A percentile compares a stretch with the other conserved stretches of the same genome.
phyloP scores from a whole-genome alignment of 2,113 vertebrate species.

The Numenius arquata region DNA sequence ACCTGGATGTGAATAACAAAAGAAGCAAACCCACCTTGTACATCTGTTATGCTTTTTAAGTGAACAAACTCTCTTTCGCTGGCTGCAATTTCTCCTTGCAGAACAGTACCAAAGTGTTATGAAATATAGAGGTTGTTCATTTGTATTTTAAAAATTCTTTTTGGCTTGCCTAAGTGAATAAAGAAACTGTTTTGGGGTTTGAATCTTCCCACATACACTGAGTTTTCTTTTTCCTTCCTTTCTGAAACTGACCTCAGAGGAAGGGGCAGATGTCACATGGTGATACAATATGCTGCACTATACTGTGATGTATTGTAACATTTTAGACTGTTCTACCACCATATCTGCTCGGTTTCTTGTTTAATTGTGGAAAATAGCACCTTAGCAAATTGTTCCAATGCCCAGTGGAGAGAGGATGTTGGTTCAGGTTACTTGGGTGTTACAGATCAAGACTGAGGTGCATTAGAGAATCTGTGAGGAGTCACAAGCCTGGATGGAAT shows the following conservation, averaged over 20 bases:
- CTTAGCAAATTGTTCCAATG: background rate
- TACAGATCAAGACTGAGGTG: constrained; percentile 62
- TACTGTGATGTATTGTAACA: background rate
- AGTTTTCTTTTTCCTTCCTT: background rate
- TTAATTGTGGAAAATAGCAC: background rate
- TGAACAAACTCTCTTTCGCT: background rate
- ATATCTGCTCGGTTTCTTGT: background rate
- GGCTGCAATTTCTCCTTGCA: background rate
- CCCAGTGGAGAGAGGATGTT: background rate
- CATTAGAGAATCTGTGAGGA: constrained; percentile 44
- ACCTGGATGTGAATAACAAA: background rate
- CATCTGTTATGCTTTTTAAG: background rate
- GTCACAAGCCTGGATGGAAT: background rate
- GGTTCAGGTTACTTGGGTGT: background rate
- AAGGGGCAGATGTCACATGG: background rate
- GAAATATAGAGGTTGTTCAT: background rate
- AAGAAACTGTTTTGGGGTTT: background rate
- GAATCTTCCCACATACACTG: background rate
- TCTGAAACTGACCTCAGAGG: background rate
- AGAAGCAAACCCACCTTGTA: background rate
- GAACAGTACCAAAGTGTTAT: background rate
- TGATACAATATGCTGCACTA: background rate
- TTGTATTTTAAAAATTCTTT: background rate
- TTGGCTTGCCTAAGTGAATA: background rate
- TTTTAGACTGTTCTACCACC: background rate